Base-by-base conservation (phyloP, 2,797 vertebrate genomes). In the Sardinella longiceps region DNA sequence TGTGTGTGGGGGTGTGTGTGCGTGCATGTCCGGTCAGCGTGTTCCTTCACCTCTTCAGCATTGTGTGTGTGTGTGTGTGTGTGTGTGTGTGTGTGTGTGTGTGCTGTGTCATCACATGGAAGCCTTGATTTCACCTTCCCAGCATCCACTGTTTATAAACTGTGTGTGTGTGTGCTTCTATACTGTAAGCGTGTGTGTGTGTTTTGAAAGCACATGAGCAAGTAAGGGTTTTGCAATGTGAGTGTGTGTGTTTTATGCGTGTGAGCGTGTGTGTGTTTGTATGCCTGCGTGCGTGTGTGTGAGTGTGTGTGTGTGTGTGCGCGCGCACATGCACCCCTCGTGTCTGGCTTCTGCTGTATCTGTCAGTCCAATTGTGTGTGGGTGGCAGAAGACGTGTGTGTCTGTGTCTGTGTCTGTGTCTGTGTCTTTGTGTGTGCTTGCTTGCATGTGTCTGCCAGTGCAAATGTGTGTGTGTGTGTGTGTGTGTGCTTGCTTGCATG, bases 61-160 rank as follows among this genome's bases (percentile, higher is more conserved):
- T n/a, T n/a, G n/a, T n/a, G n/a, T n/a, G 3, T 85, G 37, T 83
- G 37, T 85, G n/a, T 37, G 33, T 58, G 43, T 80, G 81, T 50
- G 15, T 48, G 30, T 74, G 39, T 50, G 39, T 51, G 43, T n/a
- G 50, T 33, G 23, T 48, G 11, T 46, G 25, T n/a, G n/a, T n/a
- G n/a, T 11, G 1, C 33, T 6, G 25, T 63, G 9, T 63, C 60
- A 30, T 30, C 10, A 0, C 9, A 30, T 30, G 25, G 11, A 12
- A 63, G 3, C 11, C 60, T 25, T 63, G 14, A 25, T 3, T 28
- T 23, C 51, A 56, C 51, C 51, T 4, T 23, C 51, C 6, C 18
- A 56, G 51, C 51, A 56, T 56, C 20, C 53, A 5, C 20, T 56
- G 53, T 60, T n/a, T n/a, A n/a, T n/a, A n/a, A n/a, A n/a, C n/a